Evolutionary conservation across 2,888 invertebrate genomes (phyloP), one percentile per base, ranked within the genome.

Genomic region (Sphaerophoria rueppellii): DNA sequence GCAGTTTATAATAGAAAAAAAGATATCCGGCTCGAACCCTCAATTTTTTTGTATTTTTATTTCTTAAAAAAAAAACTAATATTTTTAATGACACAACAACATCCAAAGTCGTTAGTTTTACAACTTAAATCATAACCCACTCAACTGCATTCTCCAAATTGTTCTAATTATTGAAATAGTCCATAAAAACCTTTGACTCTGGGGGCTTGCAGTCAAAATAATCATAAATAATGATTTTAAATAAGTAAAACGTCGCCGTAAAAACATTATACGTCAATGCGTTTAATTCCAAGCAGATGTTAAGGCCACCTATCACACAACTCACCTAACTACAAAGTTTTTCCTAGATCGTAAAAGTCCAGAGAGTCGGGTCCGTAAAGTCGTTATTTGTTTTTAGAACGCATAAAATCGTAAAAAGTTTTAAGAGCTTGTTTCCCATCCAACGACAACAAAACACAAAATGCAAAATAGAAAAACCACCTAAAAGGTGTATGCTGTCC

Each of bases 251-350:
- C 34, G 24, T 24, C 55, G 55, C 55, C 4, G 4, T 57, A 6
- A 35, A 57, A 57, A 40, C 40, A 7, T 9, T 7, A 40, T 67
- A 50, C 67, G 67, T 67, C 67, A 67, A 67, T 67, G 54, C 16
- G 60, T 54, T 55, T 83, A 34, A 80, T 83, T 76, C 61, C 57
- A 34, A 50, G 55, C 83, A 83, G 71, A 80, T 83, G 83, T 80
- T 50, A 71, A n/a, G 43, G 16, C 69, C 54, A 83, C 83, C 79
- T 83, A 72, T 50, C 55, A 67, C 58, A 63, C 55, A 60, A 63
- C 43, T 32, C 63, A 63, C 48, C 50, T 48, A 34, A 37, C 54
- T 67, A 78, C 58, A 71, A 63, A 48, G 58, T 70, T 60, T 76
- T 9, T 7, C 11, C 37, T 67, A 72, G 61, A 43, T 54, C 60